Evolutionary conservation across 2,888 invertebrate genomes (phyloP), one percentile per base, ranked within the genome.

Genomic region (Agrypnus murinus): DNA sequence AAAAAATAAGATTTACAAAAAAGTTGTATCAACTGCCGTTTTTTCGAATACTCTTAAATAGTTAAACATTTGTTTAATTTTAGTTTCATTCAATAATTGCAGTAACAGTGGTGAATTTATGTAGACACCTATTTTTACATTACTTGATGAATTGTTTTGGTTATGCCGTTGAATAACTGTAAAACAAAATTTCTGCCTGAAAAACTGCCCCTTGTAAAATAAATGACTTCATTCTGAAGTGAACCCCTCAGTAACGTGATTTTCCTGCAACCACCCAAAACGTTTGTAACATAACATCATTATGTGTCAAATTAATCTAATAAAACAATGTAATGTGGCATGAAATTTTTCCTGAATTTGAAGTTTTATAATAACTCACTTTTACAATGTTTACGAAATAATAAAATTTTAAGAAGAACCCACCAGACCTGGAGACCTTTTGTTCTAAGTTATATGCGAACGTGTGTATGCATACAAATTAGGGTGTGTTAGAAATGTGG

Each of bases 381-480:
- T 43, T 6, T 14, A 15, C 14, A 5, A 43, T 43, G 43, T 43
- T 43, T 43, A 43, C 43, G 15, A 43, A 43, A 43, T 43, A 43
- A 43, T 43, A 15, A 43, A 43, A 43, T 43, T 14, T 43, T 43
- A 43, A 43, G 43, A 43, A 43, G 43, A 43, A 5, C 43, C 14
- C 43, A 43, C 14, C 43, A 43, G 14, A 43, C 43, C 43, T 15
- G n/a, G 12, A 15, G 15, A 15, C 14, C 43, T 15, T 43, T 43
- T 43, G 43, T 43, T 43, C 6, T 43, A 43, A 43, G 43, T 43
- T 43, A 43, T 43, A 15, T 43, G 43, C 14, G 43, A 9, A 43
- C 43, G 43, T 43, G 43, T 15, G 43, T 43, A 3, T 43, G 43
- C 43, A 43, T 43, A 43, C 43, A 43, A 43, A 43, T 43, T 43